Conservation (phyloP, 2,113 vertebrate genomes). For the Brachirus orientalis region DNA sequence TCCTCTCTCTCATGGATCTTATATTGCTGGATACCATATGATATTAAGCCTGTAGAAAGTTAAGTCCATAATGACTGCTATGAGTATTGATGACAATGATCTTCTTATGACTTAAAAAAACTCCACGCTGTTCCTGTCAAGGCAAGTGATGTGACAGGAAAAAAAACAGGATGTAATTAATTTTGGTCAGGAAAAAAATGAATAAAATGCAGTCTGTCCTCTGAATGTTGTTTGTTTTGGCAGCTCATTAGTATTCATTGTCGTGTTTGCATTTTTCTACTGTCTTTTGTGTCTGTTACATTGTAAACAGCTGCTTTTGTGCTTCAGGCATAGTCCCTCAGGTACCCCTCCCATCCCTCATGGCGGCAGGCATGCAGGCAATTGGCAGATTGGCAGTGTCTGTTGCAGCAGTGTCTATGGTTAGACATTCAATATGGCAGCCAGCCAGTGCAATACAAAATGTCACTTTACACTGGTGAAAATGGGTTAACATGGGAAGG, state of each 20-base stretch:
- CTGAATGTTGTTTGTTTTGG: constrained; percentile 77
- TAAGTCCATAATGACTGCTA: constrained; percentile 89
- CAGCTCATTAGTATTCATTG: constrained; percentile 79
- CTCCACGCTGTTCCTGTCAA: constrained; percentile 32
- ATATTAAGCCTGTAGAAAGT: constrained; percentile 81
- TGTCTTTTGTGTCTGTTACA: constrained; percentile 72
- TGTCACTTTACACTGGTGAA: constrained; percentile 59
- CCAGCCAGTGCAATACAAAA: constrained; percentile 67
- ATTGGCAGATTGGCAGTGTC: constrained; percentile 82
- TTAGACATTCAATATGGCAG: constrained; percentile 59
- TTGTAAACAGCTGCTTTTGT: constrained; percentile 83
- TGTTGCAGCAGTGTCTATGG: constrained; percentile 68
- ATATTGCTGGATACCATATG: constrained; percentile 81
- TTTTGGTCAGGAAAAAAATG: constrained; percentile 31
- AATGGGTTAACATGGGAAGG: constrained; percentile 50
- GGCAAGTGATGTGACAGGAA: neutral
- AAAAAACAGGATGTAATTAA: constrained; percentile 14
- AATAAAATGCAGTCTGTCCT: constrained; percentile 62
- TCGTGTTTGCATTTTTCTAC: constrained; percentile 74
- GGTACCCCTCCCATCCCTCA: constrained; percentile 65
- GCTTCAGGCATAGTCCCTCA: constrained; percentile 78
- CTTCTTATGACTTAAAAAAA: constrained; percentile 20
- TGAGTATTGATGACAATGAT: constrained; percentile 83
- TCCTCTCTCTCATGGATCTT: constrained; percentile 86
- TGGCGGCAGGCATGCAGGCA: constrained; percentile 55